Base-by-base conservation (phyloP, 2,888 invertebrate species). In the Polietes domitor region DNA sequence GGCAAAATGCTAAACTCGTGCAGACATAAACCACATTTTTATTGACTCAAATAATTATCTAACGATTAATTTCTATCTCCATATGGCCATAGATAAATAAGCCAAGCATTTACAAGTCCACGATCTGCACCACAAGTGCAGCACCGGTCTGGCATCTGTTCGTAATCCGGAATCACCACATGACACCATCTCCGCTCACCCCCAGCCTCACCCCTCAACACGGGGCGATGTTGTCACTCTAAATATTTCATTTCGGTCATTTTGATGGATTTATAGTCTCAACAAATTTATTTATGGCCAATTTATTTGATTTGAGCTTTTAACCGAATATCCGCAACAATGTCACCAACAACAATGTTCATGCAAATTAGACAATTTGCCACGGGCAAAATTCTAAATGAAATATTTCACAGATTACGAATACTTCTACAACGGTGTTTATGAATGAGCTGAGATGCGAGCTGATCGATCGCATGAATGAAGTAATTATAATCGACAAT, bases 41-140 rank as follows among this genome's bases (percentile, higher is more conserved):
- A 58, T 58, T 12, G 15, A 58, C 15, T 58, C 26, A 26, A 58
- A 58, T 58, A 58, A 58, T 58, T 58, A 58, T 15, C 58, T 26
- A 58, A 58, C 58, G 26, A 58, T 24, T 58, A 58, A 58, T 53
- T 53, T 5, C 19, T 7, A 53, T 47, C n/a, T n/a, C n/a, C n/a
- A 47, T 15, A n/a, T 6, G n/a, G n/a, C n/a, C 47, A n/a, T 47
- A 47, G n/a, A 47, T 47, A 47, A 47, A 47, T n/a, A 47, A 47
- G 3, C 4, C 47, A 47, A 12, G 1, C 47, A 12, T 47, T n/a
- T 2, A 47, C n/a, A 47, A 47, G 47, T n/a, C 9, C 32, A 6
- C 32, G 47, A 47, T 47, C 47, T 47, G 47, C 12, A 10, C 7
- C 41, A 47, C 12, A n/a, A 47, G 12, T n/a, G 47, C 47, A n/a